Evolutionary conservation across 2,888 invertebrate genomes (phyloP), one percentile per base, ranked within the genome.

Genomic region (Nomada hirtipes): DNA sequence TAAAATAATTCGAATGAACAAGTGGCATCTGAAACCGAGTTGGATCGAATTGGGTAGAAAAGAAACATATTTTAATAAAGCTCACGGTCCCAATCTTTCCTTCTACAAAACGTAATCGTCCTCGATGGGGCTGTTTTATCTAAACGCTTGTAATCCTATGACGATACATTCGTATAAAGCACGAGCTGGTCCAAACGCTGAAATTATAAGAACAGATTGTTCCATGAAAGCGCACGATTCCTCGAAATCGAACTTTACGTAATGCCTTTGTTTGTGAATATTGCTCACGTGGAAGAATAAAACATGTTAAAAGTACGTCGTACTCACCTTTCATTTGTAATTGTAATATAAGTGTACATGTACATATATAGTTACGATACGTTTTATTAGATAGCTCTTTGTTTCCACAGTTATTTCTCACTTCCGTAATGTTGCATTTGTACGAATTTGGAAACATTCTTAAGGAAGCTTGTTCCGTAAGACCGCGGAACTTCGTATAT

Each of bases 11-110:
- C 59, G 44, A 50, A 29, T 73, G 44, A 20, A 59, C 7, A 50
- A 53, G 55, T 29, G 15, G n/a, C 52, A 59, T 52, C 60, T 64
- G 36, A 70, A 69, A 55, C 36, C 36, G 52, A 64, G 68, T 75
- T 75, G 50, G 36, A 69, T 78, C 63, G 59, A 59, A 75, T 63
- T 36, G 23, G n/a, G 50, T 57, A 63, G 20, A 29, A 44, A 13
- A 18, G 42, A 52, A 47, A 50, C n/a, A 36, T 36, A 36, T 75
- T 63, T 55, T 26, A 57, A 23, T 18, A 20, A 78, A 55, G 2
- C 42, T 50, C 7, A 42, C 10, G 23, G 36, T 57, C 47, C 11
- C 20, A 61, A 52, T 44, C 13, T 42, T 67, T 55, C 1, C 26
- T 64, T 42, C 50, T 57, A 11, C n/a, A 52, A 36, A 59, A 57